phyloP scores from a whole-genome alignment of 1,140 invertebrate species.

The Microvelia longipes region DNA sequence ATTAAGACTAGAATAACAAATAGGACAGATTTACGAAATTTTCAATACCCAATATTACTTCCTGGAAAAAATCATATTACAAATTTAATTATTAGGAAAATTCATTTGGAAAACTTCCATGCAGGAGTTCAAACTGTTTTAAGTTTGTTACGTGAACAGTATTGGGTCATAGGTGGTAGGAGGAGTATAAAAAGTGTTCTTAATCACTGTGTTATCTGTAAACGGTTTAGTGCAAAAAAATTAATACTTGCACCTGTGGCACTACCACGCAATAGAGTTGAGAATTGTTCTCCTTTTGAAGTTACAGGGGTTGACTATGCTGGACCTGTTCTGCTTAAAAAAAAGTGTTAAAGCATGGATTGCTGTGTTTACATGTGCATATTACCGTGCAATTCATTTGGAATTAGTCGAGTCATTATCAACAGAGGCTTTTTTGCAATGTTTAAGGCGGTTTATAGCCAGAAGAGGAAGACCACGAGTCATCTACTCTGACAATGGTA shows the following conservation, averaged over 20 bases:
- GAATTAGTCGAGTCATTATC: slow-evolving; percentile 26
- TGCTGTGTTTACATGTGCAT: slow-evolving; percentile 16
- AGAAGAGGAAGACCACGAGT: slow-evolving; percentile 23
- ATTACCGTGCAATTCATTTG: slow-evolving; percentile 28
- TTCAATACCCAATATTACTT: neutral
- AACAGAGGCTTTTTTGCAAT: slow-evolving; percentile 22
- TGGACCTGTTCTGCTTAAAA: neutral
- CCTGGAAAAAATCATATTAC: neutral
- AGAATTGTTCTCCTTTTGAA: slow-evolving; percentile 10
- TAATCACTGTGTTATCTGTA: neutral
- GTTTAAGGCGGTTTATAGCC: slow-evolving; percentile 25
- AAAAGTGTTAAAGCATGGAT: neutral
- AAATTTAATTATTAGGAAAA: neutral
- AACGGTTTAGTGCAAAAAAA: neutral
- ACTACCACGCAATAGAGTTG: slow-evolving; percentile 15
- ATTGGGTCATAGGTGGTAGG: neutral
- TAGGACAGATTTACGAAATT: neutral
- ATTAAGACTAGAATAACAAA: neutral
- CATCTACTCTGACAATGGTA: slow-evolving; percentile 31
- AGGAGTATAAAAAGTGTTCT: neutral
- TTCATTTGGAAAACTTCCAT: slow-evolving; percentile 15
- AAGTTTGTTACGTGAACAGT: neutral
- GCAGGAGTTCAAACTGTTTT: neutral
- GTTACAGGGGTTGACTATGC: neutral
- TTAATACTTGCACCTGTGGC: neutral